These are phyloP conservation scores for Phallusia fumigata DNA, from an alignment of 23 tunicate species.

Conservation along the genomic window DNA sequence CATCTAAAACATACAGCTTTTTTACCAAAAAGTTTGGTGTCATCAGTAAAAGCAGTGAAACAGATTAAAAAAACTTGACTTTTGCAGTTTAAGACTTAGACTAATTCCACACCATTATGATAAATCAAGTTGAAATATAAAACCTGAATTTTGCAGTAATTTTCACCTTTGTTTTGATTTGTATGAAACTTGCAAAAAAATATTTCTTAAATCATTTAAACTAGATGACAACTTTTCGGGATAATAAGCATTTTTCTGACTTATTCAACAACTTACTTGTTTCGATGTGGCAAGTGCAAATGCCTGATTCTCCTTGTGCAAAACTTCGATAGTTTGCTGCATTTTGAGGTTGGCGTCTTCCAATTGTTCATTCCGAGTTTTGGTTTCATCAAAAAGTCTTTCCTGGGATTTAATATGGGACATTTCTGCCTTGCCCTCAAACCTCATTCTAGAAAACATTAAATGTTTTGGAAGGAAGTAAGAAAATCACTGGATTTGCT, in stretches of 20 bases:
- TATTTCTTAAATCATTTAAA: no score
- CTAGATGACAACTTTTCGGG: background rate
- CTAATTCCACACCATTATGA: no score
- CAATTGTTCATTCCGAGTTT: conserved; percentile 37
- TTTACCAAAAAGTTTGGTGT: no score
- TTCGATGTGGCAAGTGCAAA: conserved; percentile 36
- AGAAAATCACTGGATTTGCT: no score
- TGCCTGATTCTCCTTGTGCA: conserved; percentile 64
- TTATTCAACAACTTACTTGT: conserved; percentile 33
- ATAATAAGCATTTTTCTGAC: background rate
- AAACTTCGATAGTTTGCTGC: conserved; percentile 50
- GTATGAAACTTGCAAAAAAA: no score
- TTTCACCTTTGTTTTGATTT: no score
- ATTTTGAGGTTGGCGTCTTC: conserved; percentile 62
- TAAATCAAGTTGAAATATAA: no score
- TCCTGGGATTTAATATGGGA: conserved; percentile 33
- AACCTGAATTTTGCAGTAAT: no score
- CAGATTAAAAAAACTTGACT: no score
- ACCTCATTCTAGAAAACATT: conserved; percentile 40
- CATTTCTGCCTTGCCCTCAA: conserved; percentile 32
- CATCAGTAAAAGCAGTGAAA: no score
- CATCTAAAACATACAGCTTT: conserved; percentile 1
- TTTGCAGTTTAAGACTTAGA: no score
- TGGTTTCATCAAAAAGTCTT: conserved; percentile 48
- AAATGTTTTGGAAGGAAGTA: no score